Base-by-base conservation (phyloP, 2,113 vertebrate genomes). In the Raja brachyura region DNA sequence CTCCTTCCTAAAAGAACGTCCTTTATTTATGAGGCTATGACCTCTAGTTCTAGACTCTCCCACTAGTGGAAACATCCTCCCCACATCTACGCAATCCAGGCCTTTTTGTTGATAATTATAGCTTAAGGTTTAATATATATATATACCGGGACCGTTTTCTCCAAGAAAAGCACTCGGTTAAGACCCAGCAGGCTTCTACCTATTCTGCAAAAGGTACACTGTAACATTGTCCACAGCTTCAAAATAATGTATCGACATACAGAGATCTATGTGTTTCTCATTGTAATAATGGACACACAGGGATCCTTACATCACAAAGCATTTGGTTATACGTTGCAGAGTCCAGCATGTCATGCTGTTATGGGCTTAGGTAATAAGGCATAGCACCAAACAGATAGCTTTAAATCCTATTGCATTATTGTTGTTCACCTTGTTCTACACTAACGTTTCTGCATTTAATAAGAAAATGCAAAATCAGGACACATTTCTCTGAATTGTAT, bases 291-390 rank as follows among this genome's bases (percentile, higher is more conserved):
- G 1, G 14, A 14, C 18, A 81, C 18, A 54, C 39, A 39, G 16
- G 18, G 78, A 54, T 81, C n/a, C n/a, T n/a, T 81, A 25, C 5
- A 81, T 79, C 39, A 6, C 20, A 54, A 81, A 88, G 63, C 59
- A 66, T 61, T 86, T 11, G 25, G 25, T 16, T 61, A 13, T 0
- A 18, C n/a, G 18, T 92, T 88, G 31, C 28, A 13, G 59, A 63
- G 59, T 31, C 59, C 59, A 31, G 83, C 59, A 31, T 88, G 83
- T 31, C 83, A 16, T 66, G 59, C 59, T 88, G 31, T n/a, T 63
- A 88, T 88, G 59, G 59, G 83, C n/a, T 90, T 73, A 73, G 66
- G 88, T 92, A 92, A 88, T 63, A 86, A 73, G 16, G 66, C 63
- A 20, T 66, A 39, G 33, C 22, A 25, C n/a, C 66, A 90, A 90